Evolutionary conservation across 2,888 invertebrate genomes (phyloP), one percentile per base, ranked within the genome.

Genomic region (Chaetoderma sp.): DNA sequence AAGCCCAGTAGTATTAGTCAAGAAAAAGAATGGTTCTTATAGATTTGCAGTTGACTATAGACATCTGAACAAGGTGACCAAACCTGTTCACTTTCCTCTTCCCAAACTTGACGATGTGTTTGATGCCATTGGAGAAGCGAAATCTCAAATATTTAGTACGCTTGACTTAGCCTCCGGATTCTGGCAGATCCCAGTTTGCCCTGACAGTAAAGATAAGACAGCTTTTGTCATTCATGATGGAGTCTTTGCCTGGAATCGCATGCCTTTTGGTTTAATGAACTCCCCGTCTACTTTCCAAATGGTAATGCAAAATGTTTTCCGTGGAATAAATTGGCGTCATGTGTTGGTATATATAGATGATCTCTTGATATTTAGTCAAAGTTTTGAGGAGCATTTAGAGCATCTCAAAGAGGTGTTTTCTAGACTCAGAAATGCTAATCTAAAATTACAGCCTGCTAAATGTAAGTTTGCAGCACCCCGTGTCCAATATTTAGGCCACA

Each of bases 231-330:
- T 70, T 10, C 70, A 70, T 45, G 50, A 49, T 36, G 74, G 74
- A 4, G 57, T 70, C 8, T 74, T 55, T 42, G 64, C 70, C 42
- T 70, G 54, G 39, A 32, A 42, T 1, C 10, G 67, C 6, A 52
- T 70, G 57, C 68, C 68, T 16, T 72, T 72, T 36, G 74, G 74
- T n/a, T 58, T 74, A 18, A 63, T n/a, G n/a, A n/a, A n/a, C n/a
- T n/a, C 64, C 8, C 70, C 70, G 1, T 57, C 59, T n/a, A 67
- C 60, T 32, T 74, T 72, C 47, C 71, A 73, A 49, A 65, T 64
- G 55, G 60, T 73, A 3, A 70, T 73, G 67, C 50, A 68, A 33
- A 59, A 60, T 6, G 65, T 70, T 18, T 44, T 75, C 3, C 50
- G 55, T 30, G 68, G 67, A 13, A 28, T 74, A 6, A 67, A 60